A percentile compares a stretch with the other conserved stretches of the same genome.
Conservation (phyloP, 2,113 vertebrate genomes). For the Chamaea fasciata region DNA sequence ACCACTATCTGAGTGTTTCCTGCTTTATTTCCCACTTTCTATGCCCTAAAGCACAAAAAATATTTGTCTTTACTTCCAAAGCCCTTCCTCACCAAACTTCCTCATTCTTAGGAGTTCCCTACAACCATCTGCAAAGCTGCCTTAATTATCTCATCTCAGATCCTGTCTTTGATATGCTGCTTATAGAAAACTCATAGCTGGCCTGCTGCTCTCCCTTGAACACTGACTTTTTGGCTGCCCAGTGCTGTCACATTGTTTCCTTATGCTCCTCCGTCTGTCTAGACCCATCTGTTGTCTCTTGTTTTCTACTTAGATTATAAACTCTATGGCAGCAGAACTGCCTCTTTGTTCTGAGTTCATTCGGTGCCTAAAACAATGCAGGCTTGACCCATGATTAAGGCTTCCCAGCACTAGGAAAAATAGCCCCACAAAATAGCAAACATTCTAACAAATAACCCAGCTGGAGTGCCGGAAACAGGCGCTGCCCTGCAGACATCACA, state of each 20-base stretch:
- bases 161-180: background rate
- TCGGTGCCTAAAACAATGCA: conserved; percentile 6
- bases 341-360: conserved; percentile 23
- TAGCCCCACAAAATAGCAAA: background rate
- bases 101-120: background rate
- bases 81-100: background rate
- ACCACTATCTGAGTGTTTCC: background rate
- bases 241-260: conserved; percentile 38
- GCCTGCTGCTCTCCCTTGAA: conserved; percentile 18
- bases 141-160: conserved; percentile 36
- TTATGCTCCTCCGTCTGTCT: conserved; percentile 50
- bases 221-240: conserved; percentile 37
- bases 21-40: background rate
- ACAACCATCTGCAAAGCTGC: background rate
- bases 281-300: conserved; percentile 50
- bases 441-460: conserved; percentile 24
- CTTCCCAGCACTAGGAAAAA: background rate
- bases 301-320: conserved; percentile 15
- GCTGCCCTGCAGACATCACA: background rate
- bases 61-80: background rate
- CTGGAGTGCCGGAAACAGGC: background rate
- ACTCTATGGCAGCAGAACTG: background rate
- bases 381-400: conserved; percentile 4
- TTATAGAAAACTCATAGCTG: conserved; percentile 12
- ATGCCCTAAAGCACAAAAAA: background rate